These are phyloP conservation scores for Pseudomyrmex flavicornis DNA, from an alignment of 1,140 invertebrate genomes.

Conservation along the genomic window DNA sequence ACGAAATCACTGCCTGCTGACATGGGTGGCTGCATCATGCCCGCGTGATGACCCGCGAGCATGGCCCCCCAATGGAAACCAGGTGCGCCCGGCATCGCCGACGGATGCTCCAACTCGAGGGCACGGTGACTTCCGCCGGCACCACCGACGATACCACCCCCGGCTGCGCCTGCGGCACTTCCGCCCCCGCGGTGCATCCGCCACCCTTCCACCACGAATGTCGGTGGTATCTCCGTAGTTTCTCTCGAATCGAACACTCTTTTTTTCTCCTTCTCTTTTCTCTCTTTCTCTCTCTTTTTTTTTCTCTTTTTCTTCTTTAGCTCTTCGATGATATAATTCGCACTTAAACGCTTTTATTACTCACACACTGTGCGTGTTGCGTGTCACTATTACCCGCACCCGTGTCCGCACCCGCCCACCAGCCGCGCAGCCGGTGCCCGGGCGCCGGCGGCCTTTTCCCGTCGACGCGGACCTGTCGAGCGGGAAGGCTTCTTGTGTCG, in stretches of 20 bases:
- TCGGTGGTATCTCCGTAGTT: conserved; percentile 57
- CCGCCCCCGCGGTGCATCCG: conserved; percentile 85
- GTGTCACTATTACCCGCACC: conserved; percentile 29
- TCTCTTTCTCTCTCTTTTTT: neutral
- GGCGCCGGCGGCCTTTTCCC: conserved; percentile 32
- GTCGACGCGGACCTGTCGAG: conserved; percentile 33
- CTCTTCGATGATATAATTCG: conserved; percentile 2
- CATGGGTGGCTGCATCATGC: conserved; percentile 86
- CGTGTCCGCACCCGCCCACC: neutral
- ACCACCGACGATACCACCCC: conserved; percentile 72
- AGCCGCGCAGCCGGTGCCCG: neutral
- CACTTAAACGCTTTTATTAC: conserved; percentile 33
- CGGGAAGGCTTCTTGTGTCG: conserved; percentile 22
- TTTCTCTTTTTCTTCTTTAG: neutral
- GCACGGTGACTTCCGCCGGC: conserved; percentile 73
- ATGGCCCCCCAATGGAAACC: conserved; percentile 84
- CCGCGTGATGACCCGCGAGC: conserved; percentile 85
- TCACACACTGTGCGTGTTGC: conserved; percentile 38
- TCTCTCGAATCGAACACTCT: conserved; percentile 29
- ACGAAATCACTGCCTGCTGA: conserved; percentile 84
- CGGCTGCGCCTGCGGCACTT: conserved; percentile 80
- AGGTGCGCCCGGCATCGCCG: conserved; percentile 82
- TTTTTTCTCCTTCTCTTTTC: neutral
- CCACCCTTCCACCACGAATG: conserved; percentile 83
- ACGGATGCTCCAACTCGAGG: conserved; percentile 77